Evolutionary conservation across 1,140 invertebrate species (phyloP), one percentile per base, ranked within the genome.

Genomic region (Tribolium madens): DNA sequence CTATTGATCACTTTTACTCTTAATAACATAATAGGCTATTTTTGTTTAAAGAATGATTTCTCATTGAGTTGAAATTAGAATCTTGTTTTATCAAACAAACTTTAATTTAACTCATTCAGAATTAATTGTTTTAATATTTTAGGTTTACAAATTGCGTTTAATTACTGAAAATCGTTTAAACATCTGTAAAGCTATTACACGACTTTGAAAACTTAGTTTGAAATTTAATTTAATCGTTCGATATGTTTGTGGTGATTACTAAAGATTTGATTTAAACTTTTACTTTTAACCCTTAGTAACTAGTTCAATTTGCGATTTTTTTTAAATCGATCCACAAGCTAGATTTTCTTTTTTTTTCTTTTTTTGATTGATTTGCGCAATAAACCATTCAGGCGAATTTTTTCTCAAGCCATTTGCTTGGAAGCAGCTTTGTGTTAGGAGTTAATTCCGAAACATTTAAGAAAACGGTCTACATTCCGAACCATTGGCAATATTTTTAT

Each of bases 391-490:
- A 13, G 14, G 12, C 14, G 50, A 12, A 15, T 14, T 53, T 53
- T 53, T 53, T 53, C 21, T 53, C 50, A 15, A 53, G 50, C 50
- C 50, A 53, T 53, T 53, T 53, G 21, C 21, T 26, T 26, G 21
- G 1, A 5, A 53, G 50, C 50, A 53, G 14, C 50, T 53, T 9
- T 9, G 50, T 9, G 12, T 53, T 15, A 15, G 9, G 50, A 15
- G 50, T 53, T 53, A 53, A 53, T 53, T 53, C 50, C 50, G 50
- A 53, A 53, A 17, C 50, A 53, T 53, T 53, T 53, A 53, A 53
- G 50, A 53, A 14, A 53, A 3, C 12, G 50, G 15, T 15, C 18
- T 60, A 17, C 7, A 60, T 60, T 60, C 53, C 53, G 18, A 5
- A 7, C 18, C 17, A 60, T 60, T 52, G 14, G 17, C 13, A 52